A percentile compares a stretch with the other conserved stretches of the same genome.
phyloP scores from a whole-genome alignment of 1,140 invertebrate genomes.

The Bombus haemorrhoidalis region DNA sequence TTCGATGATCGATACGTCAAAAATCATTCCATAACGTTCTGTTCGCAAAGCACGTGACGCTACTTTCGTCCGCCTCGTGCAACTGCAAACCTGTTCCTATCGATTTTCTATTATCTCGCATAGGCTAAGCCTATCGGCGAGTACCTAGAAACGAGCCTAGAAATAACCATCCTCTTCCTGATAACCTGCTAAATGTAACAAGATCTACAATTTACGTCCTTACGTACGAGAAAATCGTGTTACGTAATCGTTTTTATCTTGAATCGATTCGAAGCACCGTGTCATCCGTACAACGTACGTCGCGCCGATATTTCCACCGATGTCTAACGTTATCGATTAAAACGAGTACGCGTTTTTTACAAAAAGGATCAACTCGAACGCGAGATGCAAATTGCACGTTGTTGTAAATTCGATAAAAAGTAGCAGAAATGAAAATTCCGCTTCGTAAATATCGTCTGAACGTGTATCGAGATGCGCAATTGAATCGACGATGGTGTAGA shows the following conservation, averaged over 20 bases:
- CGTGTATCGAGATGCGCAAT: too few species aligned
- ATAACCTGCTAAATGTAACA: neutral
- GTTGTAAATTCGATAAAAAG: neutral
- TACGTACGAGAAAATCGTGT: neutral
- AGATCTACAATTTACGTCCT: neutral
- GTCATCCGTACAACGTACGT: neutral
- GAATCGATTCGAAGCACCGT: neutral
- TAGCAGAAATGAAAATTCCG: neutral
- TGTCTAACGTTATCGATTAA: neutral
- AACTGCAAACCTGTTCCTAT: conserved; percentile 5
- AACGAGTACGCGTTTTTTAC: neutral
- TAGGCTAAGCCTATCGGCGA: conserved; percentile 8
- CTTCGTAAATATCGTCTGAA: too few species aligned
- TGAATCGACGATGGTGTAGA: too few species aligned
- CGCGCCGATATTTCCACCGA: neutral
- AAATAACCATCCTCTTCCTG: neutral
- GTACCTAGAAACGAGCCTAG: conserved; percentile 1
- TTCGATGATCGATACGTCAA: conserved; percentile 4
- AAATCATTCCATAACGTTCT: conserved; percentile 3
- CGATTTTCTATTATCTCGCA: conserved; percentile 21
- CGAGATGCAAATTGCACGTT: too few species aligned
- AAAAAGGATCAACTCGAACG: neutral
- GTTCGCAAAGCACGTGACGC: neutral
- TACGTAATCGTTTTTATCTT: neutral
- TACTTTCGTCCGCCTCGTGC: neutral